Base-by-base conservation (phyloP, 37 sponge, comb jelly and placozoan genomes). In the Amphimedon queenslandica region DNA sequence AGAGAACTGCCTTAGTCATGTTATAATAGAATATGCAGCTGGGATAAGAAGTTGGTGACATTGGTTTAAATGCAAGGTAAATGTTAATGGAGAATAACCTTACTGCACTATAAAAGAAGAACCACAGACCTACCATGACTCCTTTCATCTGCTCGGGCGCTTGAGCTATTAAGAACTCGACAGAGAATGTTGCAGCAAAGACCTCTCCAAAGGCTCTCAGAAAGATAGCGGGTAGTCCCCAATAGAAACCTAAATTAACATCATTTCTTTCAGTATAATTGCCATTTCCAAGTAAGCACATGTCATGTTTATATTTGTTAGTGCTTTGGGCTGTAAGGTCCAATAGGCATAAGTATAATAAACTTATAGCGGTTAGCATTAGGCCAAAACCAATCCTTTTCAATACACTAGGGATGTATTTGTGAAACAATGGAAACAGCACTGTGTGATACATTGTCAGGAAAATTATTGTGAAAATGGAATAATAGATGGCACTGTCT, bases 371-470 rank as follows among this genome's bases (percentile, higher is more conserved):
- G 4, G 13, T 16, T 5, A 69, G 42, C 21, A 69, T 25, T 23
- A 69, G n/a, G 1, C 70, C 70, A 8, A 40, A 24, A 3, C 39
- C 39, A 3, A 69, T 28, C 2, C 70, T 37, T 40, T 69, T 69
- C n/a, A 69, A 6, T 25, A 69, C 23, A 40, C 42, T 41, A 3
- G 70, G 39, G 41, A 69, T 5, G 41, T 41, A 10, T 40, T 6
- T 34, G 28, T 69, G 2, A 69, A 69, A 69, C 24, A 37, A 38
- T 6, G 70, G 70, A 2, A 40, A 23, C 2, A 69, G 35, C 16
- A 69, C 1, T 11, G 39, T 23, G 24, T 69, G 42, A 13, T 40
- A 69, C 4, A 69, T 4, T 2, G 70, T 40, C 24, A 69, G 21
- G 23, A 2, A 3, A 21, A 69, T 24, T 24, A 69, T 1, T 69